Base-by-base conservation (phyloP, 2,797 vertebrate species). In the Lagocephalus sceleratus region DNA sequence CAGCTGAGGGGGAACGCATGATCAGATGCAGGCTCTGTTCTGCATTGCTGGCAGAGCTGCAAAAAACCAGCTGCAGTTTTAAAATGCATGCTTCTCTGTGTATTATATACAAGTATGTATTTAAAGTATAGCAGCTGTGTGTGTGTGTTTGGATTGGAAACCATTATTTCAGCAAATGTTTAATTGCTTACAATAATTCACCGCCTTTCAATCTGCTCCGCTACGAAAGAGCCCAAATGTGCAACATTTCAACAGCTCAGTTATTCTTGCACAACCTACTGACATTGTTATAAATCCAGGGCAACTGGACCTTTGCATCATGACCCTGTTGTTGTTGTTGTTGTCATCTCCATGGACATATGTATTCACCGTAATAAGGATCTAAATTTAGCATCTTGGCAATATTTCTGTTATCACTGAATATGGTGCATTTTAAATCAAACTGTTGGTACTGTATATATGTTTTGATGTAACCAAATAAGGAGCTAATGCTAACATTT, bases 11-110 rank as follows among this genome's bases (percentile, higher is more conserved):
- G 2, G 40, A 16, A 51, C 50, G 59, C 54, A 40, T 71, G 40
- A 51, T 49, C 54, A 54, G 63, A 45, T 60, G 73, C 59, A 49
- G 59, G 48, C 54, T 35, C 39, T 40, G 15, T 40, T 40, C 39
- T 54, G 38, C 20, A 60, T 42, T 51, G 50, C 64, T 57, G 68
- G 57, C 48, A n/a, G 20, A 51, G 54, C 51, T 4, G 42, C 54
- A 53, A 67, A 68, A 51, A 76, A 68, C 63, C 42, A 60, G 60
- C 50, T 58, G 62, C 73, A 76, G 55, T 50, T 52, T 65, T 54
- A 54, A 57, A 26, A n/a, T 35, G 60, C 66, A 51, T 69, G 63
- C 63, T 57, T 43, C 41, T 41, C 58, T 54, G 63, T 17, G 9
- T 60, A 54, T 57, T 5, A 7, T 53, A 10, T 52, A 29, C 20